phyloP scores from a whole-genome alignment of 2,113 vertebrate genomes.

The Pseudorasbora parva region DNA sequence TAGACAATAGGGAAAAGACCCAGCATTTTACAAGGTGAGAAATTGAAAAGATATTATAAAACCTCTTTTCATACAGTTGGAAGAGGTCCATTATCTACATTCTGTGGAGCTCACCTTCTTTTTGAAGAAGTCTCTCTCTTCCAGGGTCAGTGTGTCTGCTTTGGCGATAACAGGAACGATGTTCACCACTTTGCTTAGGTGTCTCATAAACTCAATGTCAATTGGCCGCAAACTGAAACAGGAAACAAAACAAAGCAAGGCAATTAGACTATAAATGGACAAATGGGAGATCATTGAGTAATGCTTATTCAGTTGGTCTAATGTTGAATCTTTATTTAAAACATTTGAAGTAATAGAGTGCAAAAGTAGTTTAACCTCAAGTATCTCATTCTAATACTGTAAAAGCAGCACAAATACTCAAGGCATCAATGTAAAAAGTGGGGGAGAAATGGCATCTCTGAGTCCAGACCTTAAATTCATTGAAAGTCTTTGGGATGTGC shows the following conservation, averaged over 20 bases:
- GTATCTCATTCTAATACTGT: background rate
- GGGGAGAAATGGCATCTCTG: no score
- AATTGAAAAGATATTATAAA: background rate
- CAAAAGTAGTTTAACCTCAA: no score
- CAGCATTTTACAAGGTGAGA: background rate
- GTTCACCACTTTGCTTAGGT: constrained; percentile 97
- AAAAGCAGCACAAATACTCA: no score
- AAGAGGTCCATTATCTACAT: background rate
- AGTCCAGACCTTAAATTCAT: no score
- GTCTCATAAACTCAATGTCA: constrained; percentile 97
- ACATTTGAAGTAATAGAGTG: background rate
- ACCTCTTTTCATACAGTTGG: background rate
- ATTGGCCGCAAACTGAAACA: constrained; percentile 85
- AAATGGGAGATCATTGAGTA: background rate
- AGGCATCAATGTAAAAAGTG: no score
- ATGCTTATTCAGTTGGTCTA: background rate
- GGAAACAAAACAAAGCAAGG: constrained; percentile 19
- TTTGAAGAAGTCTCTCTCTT: constrained; percentile 94
- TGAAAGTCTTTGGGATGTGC: no score
- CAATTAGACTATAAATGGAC: constrained; percentile 18
- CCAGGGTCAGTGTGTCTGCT: constrained; percentile 91
- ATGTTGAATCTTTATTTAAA: no score
- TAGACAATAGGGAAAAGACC: background rate
- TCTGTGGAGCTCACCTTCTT: constrained; percentile 79
- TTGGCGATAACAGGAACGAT: constrained; percentile 81